Evolutionary conservation across 1,140 invertebrate genomes (phyloP), one percentile per base, ranked within the genome.

Genomic region (Eurosta solidaginis): DNA sequence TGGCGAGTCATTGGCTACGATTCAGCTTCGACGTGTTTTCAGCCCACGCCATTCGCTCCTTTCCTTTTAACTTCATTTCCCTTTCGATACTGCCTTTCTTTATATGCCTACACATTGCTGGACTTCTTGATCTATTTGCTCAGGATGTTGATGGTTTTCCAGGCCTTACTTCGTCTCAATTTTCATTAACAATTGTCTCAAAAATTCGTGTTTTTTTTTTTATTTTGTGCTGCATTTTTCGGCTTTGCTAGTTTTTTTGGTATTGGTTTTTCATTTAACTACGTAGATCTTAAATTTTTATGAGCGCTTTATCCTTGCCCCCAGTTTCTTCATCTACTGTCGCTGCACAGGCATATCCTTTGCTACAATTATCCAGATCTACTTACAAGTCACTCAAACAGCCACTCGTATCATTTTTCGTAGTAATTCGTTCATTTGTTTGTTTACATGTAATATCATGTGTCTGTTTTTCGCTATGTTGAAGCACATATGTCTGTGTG

Each of bases 161-260:
- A 22, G 59, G 0, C 59, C 4, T 9, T 6, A 33, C 33, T 68
- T 36, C 59, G 40, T 68, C 59, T 10, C 20, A 29, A 68, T 68
- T 68, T 68, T 40, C 59, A 68, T 68, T 68, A 68, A 36, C 59
- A 20, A 40, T 68, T n/a, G n/a, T n/a, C n/a, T n/a, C n/a, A n/a
- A n/a, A n/a, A n/a, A n/a, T 40, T 68, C 17, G n/a, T 10, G 7
- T n/a, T 2, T 17, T 20, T 1, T 63, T 68, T 68, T 68, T 40
- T 20, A 4, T 52, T 36, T 14, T 17, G 10, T 22, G 40, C 27
- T 33, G 27, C 17, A 17, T 17, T n/a, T n/a, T n/a, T n/a, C n/a
- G 5, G 54, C 29, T 59, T 59, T 59, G 25, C 14, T 29, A 33
- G 20, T 40, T 40, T 68, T 40, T 68, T 6, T n/a, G n/a, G n/a